Percentiles rank a stretch among this genome's conserved stretches.
Evolutionary conservation across 1,140 invertebrate genomes (phyloP).

Genomic region (Zaprionus taronus): DNA sequence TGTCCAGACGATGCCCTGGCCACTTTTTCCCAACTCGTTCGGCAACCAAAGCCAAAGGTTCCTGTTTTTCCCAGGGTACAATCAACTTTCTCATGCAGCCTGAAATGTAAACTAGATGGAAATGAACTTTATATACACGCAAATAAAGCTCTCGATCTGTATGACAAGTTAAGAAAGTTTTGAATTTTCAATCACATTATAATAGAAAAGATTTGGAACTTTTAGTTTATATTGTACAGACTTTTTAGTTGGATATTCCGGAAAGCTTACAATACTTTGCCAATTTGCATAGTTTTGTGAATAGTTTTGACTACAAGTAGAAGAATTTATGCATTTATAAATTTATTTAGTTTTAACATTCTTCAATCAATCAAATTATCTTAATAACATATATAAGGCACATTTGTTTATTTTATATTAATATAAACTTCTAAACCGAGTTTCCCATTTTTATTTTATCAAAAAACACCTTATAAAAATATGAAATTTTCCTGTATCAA

Average conservation of each 20-base stretch:
- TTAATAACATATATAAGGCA: no score
- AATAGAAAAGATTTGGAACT: slow-evolving; percentile 3
- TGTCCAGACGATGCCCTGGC: slow-evolving; percentile 7
- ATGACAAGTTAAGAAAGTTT: slow-evolving; percentile 16
- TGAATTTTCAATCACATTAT: slow-evolving; percentile 11
- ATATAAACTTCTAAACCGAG: no score
- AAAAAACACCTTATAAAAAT: no score
- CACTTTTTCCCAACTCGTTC: slow-evolving; percentile 43
- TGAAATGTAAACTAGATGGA: slow-evolving; percentile 15
- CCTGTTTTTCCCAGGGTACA: slow-evolving; percentile 4
- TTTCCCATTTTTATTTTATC: no score
- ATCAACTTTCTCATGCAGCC: slow-evolving; percentile 22
- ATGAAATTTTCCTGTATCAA: neutral
- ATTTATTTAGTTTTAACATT: no score
- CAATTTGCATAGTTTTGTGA: neutral
- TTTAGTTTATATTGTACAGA: neutral
- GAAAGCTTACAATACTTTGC: neutral
- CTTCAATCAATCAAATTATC: no score
- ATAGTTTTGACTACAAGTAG: neutral
- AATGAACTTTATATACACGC: slow-evolving; percentile 2
- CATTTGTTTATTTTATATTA: no score
- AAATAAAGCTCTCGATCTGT: slow-evolving; percentile 3
- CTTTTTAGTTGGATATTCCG: neutral
- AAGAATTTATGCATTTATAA: no score
- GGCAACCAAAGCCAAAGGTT: slow-evolving; percentile 1